Percentiles rank a stretch among this genome's conserved stretches.
phyloP scores from a whole-genome alignment of 2,888 invertebrate species.

The Electrophaes corylata region DNA sequence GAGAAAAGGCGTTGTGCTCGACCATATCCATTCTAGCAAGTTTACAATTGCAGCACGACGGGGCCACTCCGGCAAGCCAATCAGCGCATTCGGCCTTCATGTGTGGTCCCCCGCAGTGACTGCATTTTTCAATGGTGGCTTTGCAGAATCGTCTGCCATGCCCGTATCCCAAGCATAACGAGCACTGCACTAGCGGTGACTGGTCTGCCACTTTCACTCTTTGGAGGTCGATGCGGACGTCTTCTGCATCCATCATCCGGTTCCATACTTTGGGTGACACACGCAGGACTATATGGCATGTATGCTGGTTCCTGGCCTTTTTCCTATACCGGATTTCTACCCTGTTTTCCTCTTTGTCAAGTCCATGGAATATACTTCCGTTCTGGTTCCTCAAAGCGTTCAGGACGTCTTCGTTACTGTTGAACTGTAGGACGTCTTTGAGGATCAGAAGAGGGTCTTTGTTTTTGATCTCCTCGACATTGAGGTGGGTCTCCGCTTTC shows the following conservation, averaged over 20 bases:
- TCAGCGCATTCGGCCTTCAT: slow-evolving; percentile 5
- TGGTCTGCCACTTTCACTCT: background rate
- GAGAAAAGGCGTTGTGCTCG: background rate
- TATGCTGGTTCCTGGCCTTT: background rate
- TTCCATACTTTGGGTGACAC: slow-evolving; percentile 2
- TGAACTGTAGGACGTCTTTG: background rate
- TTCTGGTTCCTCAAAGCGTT: background rate
- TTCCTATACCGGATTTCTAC: background rate
- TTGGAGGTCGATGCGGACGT: slow-evolving; percentile 3
- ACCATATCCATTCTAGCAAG: background rate
- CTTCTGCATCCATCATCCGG: background rate
- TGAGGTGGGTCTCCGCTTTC: background rate
- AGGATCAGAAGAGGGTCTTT: background rate
- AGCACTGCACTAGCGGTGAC: slow-evolving; percentile 3
- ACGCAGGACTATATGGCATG: background rate
- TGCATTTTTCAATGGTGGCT: too few relatives aligned
- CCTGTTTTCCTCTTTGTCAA: background rate
- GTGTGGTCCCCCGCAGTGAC: too few relatives aligned
- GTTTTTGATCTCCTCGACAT: background rate
- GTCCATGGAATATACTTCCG: background rate
- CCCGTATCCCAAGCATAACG: slow-evolving; percentile 2
- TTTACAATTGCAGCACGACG: background rate
- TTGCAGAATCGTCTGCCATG: too few relatives aligned
- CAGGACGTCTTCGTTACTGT: background rate
- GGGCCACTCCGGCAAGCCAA: slow-evolving; percentile 1